Evolutionary conservation across 2,113 vertebrate genomes (phyloP).

Genomic region (Aptenodytes patagonicus): DNA sequence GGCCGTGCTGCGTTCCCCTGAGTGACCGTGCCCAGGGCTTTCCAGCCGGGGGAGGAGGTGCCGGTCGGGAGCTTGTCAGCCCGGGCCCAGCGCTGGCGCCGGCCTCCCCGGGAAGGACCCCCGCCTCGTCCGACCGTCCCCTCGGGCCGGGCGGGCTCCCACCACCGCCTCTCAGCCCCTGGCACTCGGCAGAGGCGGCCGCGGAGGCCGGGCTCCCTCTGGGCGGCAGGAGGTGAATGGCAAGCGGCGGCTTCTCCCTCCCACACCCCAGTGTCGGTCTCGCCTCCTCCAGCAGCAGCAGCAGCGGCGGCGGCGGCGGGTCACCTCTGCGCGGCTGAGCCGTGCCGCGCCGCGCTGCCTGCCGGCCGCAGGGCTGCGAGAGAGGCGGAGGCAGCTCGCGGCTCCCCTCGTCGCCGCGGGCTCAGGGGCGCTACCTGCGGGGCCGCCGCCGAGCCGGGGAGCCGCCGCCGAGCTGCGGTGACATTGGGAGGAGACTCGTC

Average conservation of each 20-base stretch:
- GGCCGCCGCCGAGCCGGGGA: too few relatives aligned
- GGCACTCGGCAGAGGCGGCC: neutral
- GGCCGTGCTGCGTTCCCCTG: accelerated
- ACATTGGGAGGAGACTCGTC: too few relatives aligned
- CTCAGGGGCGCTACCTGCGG: too few relatives aligned
- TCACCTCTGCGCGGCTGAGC: slow-evolving; percentile 26
- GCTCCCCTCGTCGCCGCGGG: neutral
- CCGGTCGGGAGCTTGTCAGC: neutral
- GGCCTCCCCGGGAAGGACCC: too few relatives aligned
- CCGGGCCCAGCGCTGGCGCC: too few relatives aligned
- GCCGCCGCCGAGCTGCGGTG: too few relatives aligned
- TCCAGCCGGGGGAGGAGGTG: neutral
- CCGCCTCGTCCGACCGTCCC: neutral
- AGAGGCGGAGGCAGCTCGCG: neutral
- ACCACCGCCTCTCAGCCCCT: neutral
- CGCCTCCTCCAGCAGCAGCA: slow-evolving; percentile 10
- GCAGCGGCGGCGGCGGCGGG: slow-evolving; percentile 1
- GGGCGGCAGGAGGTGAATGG: slow-evolving; percentile 47
- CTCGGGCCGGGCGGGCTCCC: neutral
- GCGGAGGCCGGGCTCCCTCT: slow-evolving; percentile 49
- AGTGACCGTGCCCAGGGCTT: neutral
- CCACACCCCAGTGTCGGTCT: slow-evolving; percentile 14
- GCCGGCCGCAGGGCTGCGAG: neutral
- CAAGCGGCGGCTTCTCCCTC: slow-evolving; percentile 34
- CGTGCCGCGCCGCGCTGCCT: neutral